Evolutionary conservation across 2,888 invertebrate genomes (phyloP), one percentile per base, ranked within the genome.

Genomic region (Ellobium chinense): DNA sequence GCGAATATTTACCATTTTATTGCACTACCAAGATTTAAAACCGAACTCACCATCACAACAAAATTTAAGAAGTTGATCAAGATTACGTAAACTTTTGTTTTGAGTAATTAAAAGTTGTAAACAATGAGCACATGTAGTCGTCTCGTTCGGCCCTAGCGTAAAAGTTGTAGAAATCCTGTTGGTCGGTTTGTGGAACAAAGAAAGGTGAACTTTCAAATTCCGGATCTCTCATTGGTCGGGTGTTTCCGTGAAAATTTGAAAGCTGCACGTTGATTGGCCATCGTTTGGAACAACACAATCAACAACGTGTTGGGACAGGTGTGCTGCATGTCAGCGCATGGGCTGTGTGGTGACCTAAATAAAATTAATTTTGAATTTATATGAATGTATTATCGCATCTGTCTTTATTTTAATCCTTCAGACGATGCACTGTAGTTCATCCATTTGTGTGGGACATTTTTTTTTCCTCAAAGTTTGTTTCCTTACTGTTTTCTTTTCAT

Each of bases 131-230:
- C 79, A 79, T 70, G 79, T 66, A 46, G 9, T n/a, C 34, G 37
- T 31, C 21, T 21, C 39, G 7, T 56, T 54, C 54, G 37, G 56
- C 27, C 9, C 46, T 36, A 73, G 79, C 72, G 79, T 79, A 73
- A 73, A 78, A 79, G 65, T 78, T 73, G 78, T 79, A 73, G 37
- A 72, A 65, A 70, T 79, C 27, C 62, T 36, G 73, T 79, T 79
- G 79, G 79, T 73, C 66, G 73, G 58, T 65, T 66, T 34, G 58
- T 39, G 37, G 56, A 36, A 79, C 79, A 79, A 79, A 79, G 79
- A 79, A 73, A 79, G 73, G 70, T 78, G 46, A 68, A 70, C 63
- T 39, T 79, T 79, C 73, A 73, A 79, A 79, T 66, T 73, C 21
- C 12, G 4, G 37, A 2, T 3, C 7, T 29, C 37, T 73, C 27